These are phyloP conservation scores for Macrobrachium nipponense DNA, from an alignment of 1,140 invertebrate species.

Conservation along the genomic window DNA sequence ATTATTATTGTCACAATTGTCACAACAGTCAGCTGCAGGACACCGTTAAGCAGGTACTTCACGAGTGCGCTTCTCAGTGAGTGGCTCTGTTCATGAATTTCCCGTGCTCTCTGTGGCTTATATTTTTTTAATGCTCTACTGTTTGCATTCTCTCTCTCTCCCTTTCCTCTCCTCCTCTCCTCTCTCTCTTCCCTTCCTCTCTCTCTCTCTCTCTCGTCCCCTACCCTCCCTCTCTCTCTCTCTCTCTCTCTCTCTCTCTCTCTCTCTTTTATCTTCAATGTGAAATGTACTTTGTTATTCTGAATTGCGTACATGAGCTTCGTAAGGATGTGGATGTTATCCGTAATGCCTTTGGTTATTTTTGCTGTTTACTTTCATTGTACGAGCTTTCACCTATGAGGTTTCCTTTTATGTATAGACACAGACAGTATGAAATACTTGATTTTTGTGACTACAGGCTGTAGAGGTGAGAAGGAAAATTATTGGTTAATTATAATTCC, in stretches of 20 bases:
- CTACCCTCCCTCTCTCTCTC: neutral
- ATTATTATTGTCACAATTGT: too few relatives aligned
- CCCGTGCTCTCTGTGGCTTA: neutral
- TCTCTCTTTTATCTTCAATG: neutral
- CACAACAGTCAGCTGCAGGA: too few relatives aligned
- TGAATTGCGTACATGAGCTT: too few relatives aligned
- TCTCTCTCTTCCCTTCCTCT: neutral
- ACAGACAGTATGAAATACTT: conserved; percentile 16
- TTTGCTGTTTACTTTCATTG: too few relatives aligned
- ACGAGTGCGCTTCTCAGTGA: too few relatives aligned
- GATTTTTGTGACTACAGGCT: neutral
- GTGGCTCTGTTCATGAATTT: neutral
- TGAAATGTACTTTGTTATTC: too few relatives aligned
- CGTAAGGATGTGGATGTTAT: too few relatives aligned
- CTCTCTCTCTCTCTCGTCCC: neutral
- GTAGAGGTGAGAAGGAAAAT: too few relatives aligned
- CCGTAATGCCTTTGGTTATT: too few relatives aligned
- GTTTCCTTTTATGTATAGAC: neutral
- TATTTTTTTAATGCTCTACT: neutral
- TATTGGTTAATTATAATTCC: too few relatives aligned
- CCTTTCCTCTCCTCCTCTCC: neutral
- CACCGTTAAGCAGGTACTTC: too few relatives aligned
- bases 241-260: neutral
- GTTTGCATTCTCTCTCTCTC: neutral
- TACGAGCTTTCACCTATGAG: too few relatives aligned